phyloP scores from a whole-genome alignment of 2,113 vertebrate species.

The Engraulis encrasicolus region DNA sequence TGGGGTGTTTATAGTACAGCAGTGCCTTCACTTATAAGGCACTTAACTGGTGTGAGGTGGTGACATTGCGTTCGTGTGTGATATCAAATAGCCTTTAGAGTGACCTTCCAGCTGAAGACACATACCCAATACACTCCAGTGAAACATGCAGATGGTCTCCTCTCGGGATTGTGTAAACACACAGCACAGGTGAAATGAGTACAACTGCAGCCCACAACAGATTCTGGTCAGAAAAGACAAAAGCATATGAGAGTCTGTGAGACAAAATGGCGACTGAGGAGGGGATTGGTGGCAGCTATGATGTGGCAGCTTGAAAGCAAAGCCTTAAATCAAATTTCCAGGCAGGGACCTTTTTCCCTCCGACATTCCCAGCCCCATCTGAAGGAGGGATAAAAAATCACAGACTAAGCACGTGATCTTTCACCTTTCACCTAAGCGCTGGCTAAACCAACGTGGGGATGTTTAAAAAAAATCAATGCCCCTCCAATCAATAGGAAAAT shows the following conservation, averaged over 20 bases:
- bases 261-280: not conserved
- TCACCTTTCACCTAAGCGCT: constrained; percentile 84
- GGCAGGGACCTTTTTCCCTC: constrained; percentile 80
- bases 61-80: not conserved
- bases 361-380: constrained; percentile 67
- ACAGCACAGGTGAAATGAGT: not conserved
- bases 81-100: not conserved
- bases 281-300: constrained; percentile 1
- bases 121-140: not conserved
- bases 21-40: not conserved
- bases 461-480: constrained; percentile 86
- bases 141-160: not conserved
- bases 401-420: constrained; percentile 83
- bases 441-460: constrained; percentile 87
- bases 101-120: not conserved
- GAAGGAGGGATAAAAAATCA: constrained; percentile 72
- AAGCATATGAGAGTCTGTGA: no score
- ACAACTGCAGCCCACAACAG: not conserved
- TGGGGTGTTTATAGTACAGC: not conserved
- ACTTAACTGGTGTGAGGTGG: not conserved
- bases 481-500: constrained; percentile 86
- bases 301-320: constrained; percentile 20
- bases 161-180: not conserved
- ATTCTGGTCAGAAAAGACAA: not conserved
- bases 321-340: constrained; percentile 79